These are phyloP conservation scores for Pavo muticus DNA, from an alignment of 2,113 vertebrate species.

Conservation along the genomic window DNA sequence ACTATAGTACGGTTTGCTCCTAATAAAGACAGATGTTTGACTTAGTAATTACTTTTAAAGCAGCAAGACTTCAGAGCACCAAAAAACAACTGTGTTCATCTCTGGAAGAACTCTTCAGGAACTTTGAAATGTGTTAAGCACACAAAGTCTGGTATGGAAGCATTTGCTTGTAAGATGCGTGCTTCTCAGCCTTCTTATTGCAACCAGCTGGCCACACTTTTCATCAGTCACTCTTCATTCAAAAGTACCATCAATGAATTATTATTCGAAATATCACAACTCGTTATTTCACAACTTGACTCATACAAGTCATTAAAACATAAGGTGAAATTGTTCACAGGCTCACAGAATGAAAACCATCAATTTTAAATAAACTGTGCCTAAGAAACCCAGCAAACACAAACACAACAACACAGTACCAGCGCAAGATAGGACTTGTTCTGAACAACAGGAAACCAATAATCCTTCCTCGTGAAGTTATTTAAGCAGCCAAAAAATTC, in stretches of 20 bases:
- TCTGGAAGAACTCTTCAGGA: background rate
- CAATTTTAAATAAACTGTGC: background rate
- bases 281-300: background rate
- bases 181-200: background rate
- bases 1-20: background rate
- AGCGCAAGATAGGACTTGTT: background rate
- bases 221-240: background rate
- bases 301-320: background rate
- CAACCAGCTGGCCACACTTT: background rate
- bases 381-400: background rate
- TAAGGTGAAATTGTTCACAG: background rate
- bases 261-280: conserved; percentile 2
- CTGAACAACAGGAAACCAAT: background rate
- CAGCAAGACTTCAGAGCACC: background rate
- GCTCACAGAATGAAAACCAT: background rate
- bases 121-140: background rate
- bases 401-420: background rate
- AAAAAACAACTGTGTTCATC: background rate
- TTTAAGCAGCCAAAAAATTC: background rate
- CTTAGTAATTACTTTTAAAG: background rate
- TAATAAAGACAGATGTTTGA: background rate
- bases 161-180: accelerated
- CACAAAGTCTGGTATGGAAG: background rate
- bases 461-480: background rate
- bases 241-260: background rate